Evolutionary conservation across 1,140 invertebrate genomes (phyloP).

Genomic region (Pissodes strobi): DNA sequence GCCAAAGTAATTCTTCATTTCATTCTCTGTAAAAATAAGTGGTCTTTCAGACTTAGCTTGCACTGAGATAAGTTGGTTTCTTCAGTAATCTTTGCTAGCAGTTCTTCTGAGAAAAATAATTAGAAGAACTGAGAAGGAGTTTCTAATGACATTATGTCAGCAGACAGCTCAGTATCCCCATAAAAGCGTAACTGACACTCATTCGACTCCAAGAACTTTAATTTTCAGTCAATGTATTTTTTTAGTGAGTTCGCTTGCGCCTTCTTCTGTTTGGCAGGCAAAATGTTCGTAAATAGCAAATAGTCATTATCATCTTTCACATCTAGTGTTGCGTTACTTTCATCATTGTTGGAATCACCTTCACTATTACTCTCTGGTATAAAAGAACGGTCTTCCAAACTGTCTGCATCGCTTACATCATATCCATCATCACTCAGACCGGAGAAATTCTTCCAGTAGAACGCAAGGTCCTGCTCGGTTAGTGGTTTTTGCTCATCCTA

Average conservation of each 20-base stretch:
- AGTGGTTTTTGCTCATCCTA: too few relatives aligned
- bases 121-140: too few relatives aligned
- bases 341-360: not conserved
- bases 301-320: not conserved
- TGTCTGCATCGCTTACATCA: too few relatives aligned
- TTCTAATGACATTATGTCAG: too few relatives aligned
- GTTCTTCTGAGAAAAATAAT: constrained; percentile 15
- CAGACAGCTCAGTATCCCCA: not conserved
- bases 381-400: not conserved
- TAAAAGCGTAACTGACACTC: not conserved
- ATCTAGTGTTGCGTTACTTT: not conserved
- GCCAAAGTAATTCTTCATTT: constrained; percentile 41
- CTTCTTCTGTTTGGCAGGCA: too few relatives aligned
- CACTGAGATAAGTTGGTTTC: constrained; percentile 45
- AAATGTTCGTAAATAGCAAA: not conserved
- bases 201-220: not conserved
- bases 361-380: not conserved
- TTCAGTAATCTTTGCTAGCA: constrained; percentile 13
- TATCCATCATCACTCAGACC: too few relatives aligned
- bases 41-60: constrained; percentile 40
- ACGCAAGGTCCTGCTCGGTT: too few relatives aligned
- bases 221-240: not conserved
- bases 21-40: constrained; percentile 9
- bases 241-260: not conserved
- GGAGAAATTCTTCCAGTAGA: too few relatives aligned